A percentile compares a stretch with the other conserved stretches of the same genome.
phyloP scores from a whole-genome alignment of 2,888 invertebrate genomes.

The Folsomia candida region DNA sequence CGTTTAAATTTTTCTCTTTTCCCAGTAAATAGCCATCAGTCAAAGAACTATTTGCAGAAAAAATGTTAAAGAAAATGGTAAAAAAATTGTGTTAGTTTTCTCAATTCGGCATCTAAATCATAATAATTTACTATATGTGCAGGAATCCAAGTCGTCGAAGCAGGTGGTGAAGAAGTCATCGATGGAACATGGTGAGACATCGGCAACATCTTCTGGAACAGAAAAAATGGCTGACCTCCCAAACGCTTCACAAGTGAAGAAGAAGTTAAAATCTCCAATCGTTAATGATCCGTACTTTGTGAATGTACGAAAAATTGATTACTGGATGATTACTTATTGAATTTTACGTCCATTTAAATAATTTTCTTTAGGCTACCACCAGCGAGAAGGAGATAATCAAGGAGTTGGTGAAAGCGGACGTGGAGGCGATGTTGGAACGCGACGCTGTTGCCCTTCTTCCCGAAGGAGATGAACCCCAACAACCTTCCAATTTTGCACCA shows the following conservation, averaged over 20 bases:
- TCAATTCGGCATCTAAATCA: too few species aligned
- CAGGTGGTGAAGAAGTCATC: too few species aligned
- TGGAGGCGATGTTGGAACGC: slow-evolving; percentile 22
- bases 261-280: neutral
- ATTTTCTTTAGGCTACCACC: slow-evolving; percentile 2
- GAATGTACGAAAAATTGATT: neutral
- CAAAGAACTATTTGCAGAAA: too few species aligned
- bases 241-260: neutral
- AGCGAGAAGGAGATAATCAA: slow-evolving; percentile 31
- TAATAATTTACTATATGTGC: too few species aligned
- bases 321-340: neutral
- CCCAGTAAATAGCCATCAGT: too few species aligned
- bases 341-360: neutral
- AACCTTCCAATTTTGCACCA: neutral
- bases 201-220: too few species aligned
- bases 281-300: slow-evolving; percentile 12
- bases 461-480: neutral
- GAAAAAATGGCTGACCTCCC: neutral
- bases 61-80: too few species aligned
- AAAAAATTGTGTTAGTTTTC: too few species aligned
- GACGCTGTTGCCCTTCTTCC: slow-evolving; percentile 13
- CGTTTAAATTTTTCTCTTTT: too few species aligned
- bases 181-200: too few species aligned
- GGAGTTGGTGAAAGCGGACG: slow-evolving; percentile 30
- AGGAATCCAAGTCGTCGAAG: too few species aligned